Evolutionary conservation across 1,140 invertebrate genomes (phyloP).

Genomic region (Pollicipes pollicipes): DNA sequence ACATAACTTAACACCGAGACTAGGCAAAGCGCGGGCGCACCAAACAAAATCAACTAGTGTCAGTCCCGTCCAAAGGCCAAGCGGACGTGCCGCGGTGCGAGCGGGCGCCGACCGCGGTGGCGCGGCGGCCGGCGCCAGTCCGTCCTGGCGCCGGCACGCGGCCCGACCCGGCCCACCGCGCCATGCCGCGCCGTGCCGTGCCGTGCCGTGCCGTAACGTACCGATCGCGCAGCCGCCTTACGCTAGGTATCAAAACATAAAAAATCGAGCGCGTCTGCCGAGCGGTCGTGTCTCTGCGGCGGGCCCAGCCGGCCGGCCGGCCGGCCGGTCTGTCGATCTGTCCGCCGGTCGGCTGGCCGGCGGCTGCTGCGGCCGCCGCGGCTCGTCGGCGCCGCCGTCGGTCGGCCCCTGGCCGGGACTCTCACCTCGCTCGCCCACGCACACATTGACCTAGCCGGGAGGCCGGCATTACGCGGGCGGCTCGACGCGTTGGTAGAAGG

Average conservation of each 20-base stretch:
- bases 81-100: too few relatives aligned
- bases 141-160: too few relatives aligned
- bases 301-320: too few relatives aligned
- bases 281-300: background rate
- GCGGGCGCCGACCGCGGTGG: too few relatives aligned
- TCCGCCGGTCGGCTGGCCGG: too few relatives aligned
- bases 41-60: background rate
- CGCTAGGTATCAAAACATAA: background rate
- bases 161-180: too few relatives aligned
- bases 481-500: conserved; percentile 18
- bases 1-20: background rate
- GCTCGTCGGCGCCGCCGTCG: too few relatives aligned
- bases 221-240: background rate
- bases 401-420: background rate
- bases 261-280: background rate
- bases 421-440: background rate
- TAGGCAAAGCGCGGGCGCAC: background rate
- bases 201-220: too few relatives aligned
- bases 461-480: background rate
- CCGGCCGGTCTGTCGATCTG: too few relatives aligned
- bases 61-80: too few relatives aligned
- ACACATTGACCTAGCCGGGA: background rate
- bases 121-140: too few relatives aligned
- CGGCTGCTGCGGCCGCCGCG: background rate
- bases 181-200: too few relatives aligned